phyloP scores from a whole-genome alignment of 2,797 vertebrate species.

The Phrynocephalus vlangalii region DNA sequence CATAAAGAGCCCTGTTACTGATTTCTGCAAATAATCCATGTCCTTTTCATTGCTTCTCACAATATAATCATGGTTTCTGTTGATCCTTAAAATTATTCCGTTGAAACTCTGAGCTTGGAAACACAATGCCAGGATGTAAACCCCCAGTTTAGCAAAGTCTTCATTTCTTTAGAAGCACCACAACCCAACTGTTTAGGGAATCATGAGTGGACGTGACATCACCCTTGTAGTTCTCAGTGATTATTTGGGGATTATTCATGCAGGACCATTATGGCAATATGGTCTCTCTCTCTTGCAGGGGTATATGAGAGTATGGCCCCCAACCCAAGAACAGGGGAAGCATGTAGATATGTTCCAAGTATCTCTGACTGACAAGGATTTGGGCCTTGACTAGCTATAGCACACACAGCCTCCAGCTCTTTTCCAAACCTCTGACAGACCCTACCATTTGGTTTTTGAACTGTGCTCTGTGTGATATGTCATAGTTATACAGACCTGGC shows the following conservation, averaged over 20 bases:
- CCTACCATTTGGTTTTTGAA: not conserved
- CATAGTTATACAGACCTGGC: not conserved
- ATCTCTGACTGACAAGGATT: not conserved
- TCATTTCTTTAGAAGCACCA: not conserved
- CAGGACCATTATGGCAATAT: not conserved
- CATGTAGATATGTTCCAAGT: not conserved
- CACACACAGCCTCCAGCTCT: not conserved
- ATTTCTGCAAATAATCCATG: conserved; percentile 44
- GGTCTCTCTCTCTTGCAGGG: not conserved
- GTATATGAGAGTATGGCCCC: not conserved
- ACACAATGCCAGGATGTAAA: not conserved
- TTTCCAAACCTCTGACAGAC: too few relatives aligned
- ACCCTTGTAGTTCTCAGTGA: not conserved
- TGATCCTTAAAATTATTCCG: not conserved
- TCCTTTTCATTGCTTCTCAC: conserved; percentile 1
- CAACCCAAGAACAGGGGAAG: too few relatives aligned
- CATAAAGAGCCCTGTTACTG: not conserved
- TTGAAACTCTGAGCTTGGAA: not conserved
- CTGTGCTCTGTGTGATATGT: not conserved
- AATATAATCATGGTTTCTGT: not conserved
- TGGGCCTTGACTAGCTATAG: not conserved
- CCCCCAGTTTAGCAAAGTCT: not conserved
- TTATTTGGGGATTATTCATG: not conserved
- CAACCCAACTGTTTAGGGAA: not conserved
- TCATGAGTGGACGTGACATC: not conserved